phyloP scores from a whole-genome alignment of 2,113 vertebrate genomes.

The Alligator sinensis region DNA sequence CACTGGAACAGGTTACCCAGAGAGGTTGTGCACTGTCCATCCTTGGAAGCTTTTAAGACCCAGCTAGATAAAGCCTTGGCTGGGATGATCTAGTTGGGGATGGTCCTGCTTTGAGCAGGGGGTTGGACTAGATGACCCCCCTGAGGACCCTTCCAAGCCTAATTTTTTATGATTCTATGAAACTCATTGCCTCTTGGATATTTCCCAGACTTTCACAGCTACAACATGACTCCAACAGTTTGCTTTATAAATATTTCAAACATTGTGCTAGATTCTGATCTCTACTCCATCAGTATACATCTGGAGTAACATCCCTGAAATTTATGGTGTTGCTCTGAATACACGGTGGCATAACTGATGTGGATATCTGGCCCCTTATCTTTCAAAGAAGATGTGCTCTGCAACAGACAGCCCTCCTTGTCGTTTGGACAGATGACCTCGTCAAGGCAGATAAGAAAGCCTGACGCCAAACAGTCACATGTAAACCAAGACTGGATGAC shows the following conservation, averaged over 20 bases:
- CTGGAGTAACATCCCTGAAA: slow-evolving; percentile 28
- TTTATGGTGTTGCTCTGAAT: not conserved
- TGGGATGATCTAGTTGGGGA: no score
- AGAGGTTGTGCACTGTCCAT: no score
- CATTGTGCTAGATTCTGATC: slow-evolving; percentile 40
- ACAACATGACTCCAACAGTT: no score
- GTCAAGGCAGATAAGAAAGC: not conserved
- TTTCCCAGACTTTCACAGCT: no score
- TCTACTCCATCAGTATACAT: not conserved
- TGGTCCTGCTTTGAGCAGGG: no score
- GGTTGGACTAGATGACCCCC: no score
- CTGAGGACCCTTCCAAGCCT: no score
- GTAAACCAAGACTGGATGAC: not conserved
- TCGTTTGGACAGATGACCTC: not conserved
- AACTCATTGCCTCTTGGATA: no score
- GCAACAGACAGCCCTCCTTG: not conserved
- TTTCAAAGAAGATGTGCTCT: not conserved
- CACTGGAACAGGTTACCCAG: no score
- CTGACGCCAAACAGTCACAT: not conserved
- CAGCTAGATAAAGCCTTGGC: no score
- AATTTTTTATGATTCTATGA: no score
- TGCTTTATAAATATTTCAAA: slow-evolving; percentile 48
- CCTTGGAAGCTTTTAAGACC: no score
- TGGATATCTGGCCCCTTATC: slow-evolving; percentile 11
- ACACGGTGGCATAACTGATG: not conserved